A percentile compares a stretch with the other conserved stretches of the same genome.
Conservation (phyloP, 2,797 vertebrate genomes). For the Leuciscus waleckii region DNA sequence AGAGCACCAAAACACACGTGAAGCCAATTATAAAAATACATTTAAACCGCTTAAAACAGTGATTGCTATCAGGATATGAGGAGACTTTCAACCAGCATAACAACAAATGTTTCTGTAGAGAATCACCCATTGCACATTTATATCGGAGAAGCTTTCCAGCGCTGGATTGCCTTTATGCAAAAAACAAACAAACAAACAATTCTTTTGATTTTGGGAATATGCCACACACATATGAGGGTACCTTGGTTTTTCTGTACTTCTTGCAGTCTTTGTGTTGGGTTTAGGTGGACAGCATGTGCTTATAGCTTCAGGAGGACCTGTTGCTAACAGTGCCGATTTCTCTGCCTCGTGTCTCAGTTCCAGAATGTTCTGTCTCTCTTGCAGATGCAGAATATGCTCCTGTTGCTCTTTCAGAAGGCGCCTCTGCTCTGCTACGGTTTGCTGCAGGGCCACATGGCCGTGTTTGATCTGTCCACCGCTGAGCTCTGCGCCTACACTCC, state of each 20-base stretch:
- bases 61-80: no score
- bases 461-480: constrained; percentile 73
- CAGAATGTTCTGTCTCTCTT: constrained; percentile 77
- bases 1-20: no score
- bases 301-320: neutral
- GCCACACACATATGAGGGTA: neutral
- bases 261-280: neutral
- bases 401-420: constrained; percentile 87
- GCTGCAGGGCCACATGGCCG: constrained; percentile 80
- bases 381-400: constrained; percentile 82
- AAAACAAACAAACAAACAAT: no score
- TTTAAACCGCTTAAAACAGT: no score
- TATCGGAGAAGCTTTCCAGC: no score
- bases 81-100: no score
- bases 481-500: constrained; percentile 52
- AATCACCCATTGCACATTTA: no score
- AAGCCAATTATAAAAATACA: no score
- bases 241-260: constrained; percentile 29
- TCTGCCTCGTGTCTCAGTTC: constrained; percentile 72
- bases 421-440: constrained; percentile 85
- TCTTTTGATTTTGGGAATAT: neutral
- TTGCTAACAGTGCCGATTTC: constrained; percentile 47
- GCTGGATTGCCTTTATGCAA: neutral
- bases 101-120: no score
- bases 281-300: constrained; percentile 25